phyloP scores from a whole-genome alignment of 2,113 vertebrate species.

The Ancistrus triradiatus region DNA sequence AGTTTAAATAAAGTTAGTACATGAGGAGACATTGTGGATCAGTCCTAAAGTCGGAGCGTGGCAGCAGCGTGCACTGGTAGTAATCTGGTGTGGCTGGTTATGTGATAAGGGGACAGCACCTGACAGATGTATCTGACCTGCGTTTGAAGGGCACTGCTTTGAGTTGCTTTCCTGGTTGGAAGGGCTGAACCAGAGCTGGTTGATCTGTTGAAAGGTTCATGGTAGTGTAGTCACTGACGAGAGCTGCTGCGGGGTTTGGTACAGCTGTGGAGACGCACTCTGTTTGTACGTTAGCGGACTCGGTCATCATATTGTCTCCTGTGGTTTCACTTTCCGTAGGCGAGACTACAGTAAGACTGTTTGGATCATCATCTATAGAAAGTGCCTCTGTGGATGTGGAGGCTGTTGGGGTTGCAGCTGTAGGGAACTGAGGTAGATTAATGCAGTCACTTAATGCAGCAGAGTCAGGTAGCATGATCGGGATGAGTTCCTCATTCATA shows the following conservation, averaged over 20 bases:
- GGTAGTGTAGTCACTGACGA: conserved; percentile 70
- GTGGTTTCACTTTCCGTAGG: neutral
- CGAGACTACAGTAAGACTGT: conserved; percentile 6
- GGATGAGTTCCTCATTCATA: neutral
- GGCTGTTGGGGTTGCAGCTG: neutral
- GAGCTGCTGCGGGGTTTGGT: conserved; percentile 19
- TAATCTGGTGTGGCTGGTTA: neutral
- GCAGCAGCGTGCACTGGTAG: too few relatives aligned
- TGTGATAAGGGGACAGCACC: neutral
- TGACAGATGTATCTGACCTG: conserved; percentile 11
- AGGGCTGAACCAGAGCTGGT: neutral
- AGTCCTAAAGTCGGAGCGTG: too few relatives aligned
- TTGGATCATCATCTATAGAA: neutral
- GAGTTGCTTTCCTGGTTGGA: neutral
- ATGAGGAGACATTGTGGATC: too few relatives aligned
- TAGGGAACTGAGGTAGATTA: neutral
- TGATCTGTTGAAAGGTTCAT: conserved; percentile 67
- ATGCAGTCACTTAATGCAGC: too few relatives aligned
- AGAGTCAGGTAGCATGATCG: neutral
- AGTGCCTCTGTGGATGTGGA: neutral
- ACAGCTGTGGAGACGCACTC: neutral
- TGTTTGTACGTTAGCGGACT: neutral
- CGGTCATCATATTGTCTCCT: neutral
- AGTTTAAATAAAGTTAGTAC: too few relatives aligned
- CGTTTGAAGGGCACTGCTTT: neutral